Evolutionary conservation across 2,888 invertebrate genomes (phyloP), one percentile per base, ranked within the genome.

Genomic region (Pherbina coryleti): DNA sequence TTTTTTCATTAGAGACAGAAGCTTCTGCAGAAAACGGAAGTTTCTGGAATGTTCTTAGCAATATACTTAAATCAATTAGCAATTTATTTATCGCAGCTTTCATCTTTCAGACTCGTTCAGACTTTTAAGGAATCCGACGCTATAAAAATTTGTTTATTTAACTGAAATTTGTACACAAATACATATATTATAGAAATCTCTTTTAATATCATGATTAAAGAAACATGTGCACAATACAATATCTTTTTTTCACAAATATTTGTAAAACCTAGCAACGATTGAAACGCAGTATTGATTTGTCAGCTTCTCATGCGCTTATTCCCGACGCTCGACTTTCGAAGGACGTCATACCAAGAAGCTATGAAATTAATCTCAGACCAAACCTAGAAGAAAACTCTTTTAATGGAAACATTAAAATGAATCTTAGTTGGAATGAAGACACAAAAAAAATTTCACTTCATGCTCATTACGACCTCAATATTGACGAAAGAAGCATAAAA

Each of bases 241-340:
- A 5, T 53, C 53, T n/a, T 53, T n/a, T 8, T 53, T 53, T 53
- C 19, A 19, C 1, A 44, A 44, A 11, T 44, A 44, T 44, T 1
- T 14, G 11, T 44, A 44, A 44, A 44, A 11, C 9, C 25, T 25
- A 88, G 88, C 74, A 78, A 51, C 90, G 90, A 80, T 87, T 90
- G 0, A 89, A 91, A 77, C 89, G 93, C 71, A 95, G 95, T 84
- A 94, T 95, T 80, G 95, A 95, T 85, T 88, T 95, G 73, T 94
- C 94, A 83, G 93, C 94, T 79, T 92, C 94, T 0, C 92, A 94
- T 83, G 91, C 92, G 0, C 88, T 94, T 11, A 92, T 93, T 55
- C 91, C 93, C 81, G 94, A 94, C 81, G 91, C 91, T 1, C 91
- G 93, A 5, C 86, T 95, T 71, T 92, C 93, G 0, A 92, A 91